phyloP scores from a whole-genome alignment of 2,113 vertebrate species.

The Trichechus manatus region DNA sequence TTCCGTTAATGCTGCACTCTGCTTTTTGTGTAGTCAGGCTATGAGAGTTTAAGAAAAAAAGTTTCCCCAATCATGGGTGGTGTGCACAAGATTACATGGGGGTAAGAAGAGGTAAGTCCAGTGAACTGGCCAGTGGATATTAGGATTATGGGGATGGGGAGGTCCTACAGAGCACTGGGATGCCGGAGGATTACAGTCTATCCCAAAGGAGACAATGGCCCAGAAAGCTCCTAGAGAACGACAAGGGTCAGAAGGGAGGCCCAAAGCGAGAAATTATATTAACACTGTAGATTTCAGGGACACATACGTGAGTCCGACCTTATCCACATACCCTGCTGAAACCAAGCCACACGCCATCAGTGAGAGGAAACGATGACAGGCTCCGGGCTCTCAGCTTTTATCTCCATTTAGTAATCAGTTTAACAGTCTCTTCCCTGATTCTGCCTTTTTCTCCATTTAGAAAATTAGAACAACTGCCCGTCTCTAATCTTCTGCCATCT shows the following conservation, averaged over 20 bases:
- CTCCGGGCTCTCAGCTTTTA: background rate
- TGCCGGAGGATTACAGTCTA: no score
- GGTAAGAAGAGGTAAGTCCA: background rate
- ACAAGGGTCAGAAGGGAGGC: background rate
- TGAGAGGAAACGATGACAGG: background rate
- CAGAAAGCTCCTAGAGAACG: background rate
- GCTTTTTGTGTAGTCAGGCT: background rate
- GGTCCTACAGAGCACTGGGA: background rate
- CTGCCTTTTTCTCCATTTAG: background rate
- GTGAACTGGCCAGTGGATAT: background rate
- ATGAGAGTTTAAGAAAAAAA: background rate
- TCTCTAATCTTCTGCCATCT: background rate
- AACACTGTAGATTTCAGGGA: background rate
- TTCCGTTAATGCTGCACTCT: background rate
- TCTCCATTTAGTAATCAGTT: background rate
- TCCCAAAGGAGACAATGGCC: background rate
- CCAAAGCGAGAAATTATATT: background rate
- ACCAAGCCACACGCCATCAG: background rate
- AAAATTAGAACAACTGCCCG: background rate
- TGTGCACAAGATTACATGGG: no score
- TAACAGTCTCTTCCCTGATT: background rate
- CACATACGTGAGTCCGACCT: accelerated
- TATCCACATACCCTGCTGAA: background rate
- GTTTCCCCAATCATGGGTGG: accelerated
- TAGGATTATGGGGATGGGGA: no score